Conservation (phyloP, 2,888 invertebrate species). For the Horisme vitalbata region DNA sequence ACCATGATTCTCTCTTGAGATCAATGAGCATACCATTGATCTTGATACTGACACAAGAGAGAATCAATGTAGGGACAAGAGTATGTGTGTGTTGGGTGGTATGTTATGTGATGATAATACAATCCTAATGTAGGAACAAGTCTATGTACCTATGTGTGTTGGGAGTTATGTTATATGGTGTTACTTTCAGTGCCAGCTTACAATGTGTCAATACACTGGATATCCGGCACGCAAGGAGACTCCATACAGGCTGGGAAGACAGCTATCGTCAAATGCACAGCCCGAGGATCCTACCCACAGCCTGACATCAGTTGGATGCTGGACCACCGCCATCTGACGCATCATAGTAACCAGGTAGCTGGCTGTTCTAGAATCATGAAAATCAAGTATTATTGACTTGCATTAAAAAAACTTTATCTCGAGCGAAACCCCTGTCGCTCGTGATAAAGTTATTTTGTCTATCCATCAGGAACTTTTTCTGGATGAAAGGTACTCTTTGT, state of each 20-base stretch:
- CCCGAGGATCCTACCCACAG: conserved; percentile 70
- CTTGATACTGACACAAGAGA: too few species aligned
- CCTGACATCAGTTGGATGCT: conserved; percentile 78
- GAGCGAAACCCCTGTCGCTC: too few species aligned
- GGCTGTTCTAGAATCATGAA: not conserved
- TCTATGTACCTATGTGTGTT: not conserved
- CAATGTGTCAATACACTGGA: conserved; percentile 73
- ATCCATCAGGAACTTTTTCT: too few species aligned
- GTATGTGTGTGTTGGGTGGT: too few species aligned
- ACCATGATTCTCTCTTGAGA: too few species aligned
- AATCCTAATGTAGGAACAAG: not conserved
- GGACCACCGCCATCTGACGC: conserved; percentile 68
- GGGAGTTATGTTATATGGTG: not conserved
- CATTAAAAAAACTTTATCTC: too few species aligned
- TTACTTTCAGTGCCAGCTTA: conserved; percentile 66
- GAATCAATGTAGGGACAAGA: too few species aligned
- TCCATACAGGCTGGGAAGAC: conserved; percentile 60
- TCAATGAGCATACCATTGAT: too few species aligned
- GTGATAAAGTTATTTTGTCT: too few species aligned
- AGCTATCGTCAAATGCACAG: conserved; percentile 68
- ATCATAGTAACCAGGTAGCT: conserved; percentile 71
- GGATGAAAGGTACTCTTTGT: too few species aligned
- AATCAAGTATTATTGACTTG: too few species aligned
- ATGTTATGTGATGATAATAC: too few species aligned
- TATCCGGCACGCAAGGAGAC: conserved; percentile 61